Conservation (phyloP, 2,797 vertebrate genomes). For the Cryptoprocta ferox region DNA sequence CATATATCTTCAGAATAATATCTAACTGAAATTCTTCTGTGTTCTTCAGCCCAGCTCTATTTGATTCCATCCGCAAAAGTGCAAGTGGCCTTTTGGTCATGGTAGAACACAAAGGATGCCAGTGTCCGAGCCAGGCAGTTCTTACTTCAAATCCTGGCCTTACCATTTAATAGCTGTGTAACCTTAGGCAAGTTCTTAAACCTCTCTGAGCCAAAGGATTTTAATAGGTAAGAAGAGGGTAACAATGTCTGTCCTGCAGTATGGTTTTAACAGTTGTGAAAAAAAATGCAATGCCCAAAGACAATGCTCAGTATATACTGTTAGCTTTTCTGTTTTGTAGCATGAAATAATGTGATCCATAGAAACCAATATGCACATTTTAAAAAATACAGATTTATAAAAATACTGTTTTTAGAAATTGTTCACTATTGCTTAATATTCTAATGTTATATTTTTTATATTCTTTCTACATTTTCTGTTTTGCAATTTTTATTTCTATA, state of each 20-base stretch:
- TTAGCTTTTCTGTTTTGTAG: neutral
- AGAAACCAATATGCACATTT: neutral
- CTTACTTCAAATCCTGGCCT: neutral
- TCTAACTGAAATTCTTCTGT: neutral
- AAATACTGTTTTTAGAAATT: neutral
- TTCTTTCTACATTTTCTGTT: neutral
- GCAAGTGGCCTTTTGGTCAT: neutral
- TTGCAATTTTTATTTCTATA: neutral
- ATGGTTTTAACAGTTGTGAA: neutral
- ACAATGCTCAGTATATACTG: neutral
- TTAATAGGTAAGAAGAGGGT: neutral
- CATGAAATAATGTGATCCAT: neutral
- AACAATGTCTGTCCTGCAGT: neutral
- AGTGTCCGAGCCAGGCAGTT: neutral
- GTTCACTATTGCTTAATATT: neutral
- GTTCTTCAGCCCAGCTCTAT: neutral
- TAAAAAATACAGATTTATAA: neutral
- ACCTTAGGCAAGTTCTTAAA: neutral
- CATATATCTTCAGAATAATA: neutral
- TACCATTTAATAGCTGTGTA: neutral
- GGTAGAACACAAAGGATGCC: neutral
- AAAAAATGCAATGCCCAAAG: neutral
- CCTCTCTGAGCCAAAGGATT: neutral
- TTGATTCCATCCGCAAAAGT: neutral
- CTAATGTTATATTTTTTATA: neutral